Base-by-base conservation (phyloP, 2,113 vertebrate genomes). In the Nothoprocta perdicaria region DNA sequence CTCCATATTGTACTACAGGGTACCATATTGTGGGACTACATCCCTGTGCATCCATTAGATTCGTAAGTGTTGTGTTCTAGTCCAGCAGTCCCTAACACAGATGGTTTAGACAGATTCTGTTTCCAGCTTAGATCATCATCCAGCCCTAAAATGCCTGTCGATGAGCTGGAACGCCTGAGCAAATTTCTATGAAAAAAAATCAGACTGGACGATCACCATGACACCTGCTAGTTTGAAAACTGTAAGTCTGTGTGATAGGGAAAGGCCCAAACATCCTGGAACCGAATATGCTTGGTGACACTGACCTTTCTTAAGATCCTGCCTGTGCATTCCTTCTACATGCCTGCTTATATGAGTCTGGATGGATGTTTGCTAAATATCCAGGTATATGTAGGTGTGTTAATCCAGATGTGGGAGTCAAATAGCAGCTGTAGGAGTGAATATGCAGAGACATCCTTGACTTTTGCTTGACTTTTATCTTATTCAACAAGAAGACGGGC, bases 71-170 rank as follows among this genome's bases (percentile, higher is more conserved):
- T 80, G 16, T 61, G 45, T 73, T 90, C 45, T 84, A 74, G 80
- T 90, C 88, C 86, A 88, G 35, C 62, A 79, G 43, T 41, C 48
- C 72, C 86, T 81, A 71, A 84, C 77, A 90, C 95, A 94, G 90
- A 93, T 90, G 80, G 80, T 95, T 94, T 86, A 88, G 71, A 31
- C 4, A 1, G 26, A 88, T 89, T 93, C 35, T 50, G 24, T 35
- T 84, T 95, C 84, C 92, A 91, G 60, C 27, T 90, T 68, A 90
- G 74, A 93, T 76, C 90, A 88, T 93, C 86, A 86, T 66, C 48
- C 71, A 88, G 40, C 48, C 63, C 67, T 90, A 84, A 94, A 94
- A 86, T 72, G 79, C 17, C 66, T 84, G 58, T 69, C 4, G 4
- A 90, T 68, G 78, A 89, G 55, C 75, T 82, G 81, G 74, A 90